Conservation (phyloP, 2,113 vertebrate species). For the Parotia lawesii region DNA sequence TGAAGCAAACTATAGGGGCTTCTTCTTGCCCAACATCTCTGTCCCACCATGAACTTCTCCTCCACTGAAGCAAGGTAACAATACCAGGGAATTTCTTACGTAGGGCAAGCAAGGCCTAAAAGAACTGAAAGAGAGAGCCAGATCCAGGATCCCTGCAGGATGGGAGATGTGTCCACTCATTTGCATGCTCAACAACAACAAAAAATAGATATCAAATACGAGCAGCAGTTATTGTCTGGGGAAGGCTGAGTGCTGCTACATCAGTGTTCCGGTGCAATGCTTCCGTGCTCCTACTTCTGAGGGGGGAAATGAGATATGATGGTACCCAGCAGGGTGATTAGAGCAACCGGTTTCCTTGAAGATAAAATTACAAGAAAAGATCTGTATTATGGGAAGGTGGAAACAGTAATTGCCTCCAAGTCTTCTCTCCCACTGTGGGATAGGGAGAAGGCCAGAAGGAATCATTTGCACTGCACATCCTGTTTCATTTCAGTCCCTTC, state of each 20-base stretch:
- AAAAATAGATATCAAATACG: background rate
- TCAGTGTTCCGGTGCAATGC: background rate
- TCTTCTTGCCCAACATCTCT: background rate
- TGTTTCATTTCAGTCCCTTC: background rate
- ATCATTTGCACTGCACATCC: background rate
- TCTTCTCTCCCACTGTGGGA: background rate
- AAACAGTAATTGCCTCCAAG: background rate
- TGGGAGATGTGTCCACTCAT: background rate
- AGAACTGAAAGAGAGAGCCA: background rate
- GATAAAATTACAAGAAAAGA: background rate
- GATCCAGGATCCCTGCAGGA: background rate
- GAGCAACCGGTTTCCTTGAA: background rate
- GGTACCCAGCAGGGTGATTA: background rate
- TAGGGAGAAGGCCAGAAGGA: background rate
- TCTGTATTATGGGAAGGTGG: background rate
- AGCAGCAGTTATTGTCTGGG: background rate
- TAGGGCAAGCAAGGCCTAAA: background rate
- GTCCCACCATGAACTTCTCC: background rate
- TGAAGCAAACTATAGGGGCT: background rate
- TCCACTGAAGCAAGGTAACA: background rate
- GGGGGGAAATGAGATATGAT: background rate
- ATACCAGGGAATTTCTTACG: background rate
- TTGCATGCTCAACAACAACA: rapidly evolving
- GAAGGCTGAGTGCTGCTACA: background rate
- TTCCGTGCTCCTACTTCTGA: background rate